Percentiles rank a stretch among this genome's conserved stretches.
Conservation (phyloP, 2,797 vertebrate genomes). For the Arnoldichthys spilopterus region DNA sequence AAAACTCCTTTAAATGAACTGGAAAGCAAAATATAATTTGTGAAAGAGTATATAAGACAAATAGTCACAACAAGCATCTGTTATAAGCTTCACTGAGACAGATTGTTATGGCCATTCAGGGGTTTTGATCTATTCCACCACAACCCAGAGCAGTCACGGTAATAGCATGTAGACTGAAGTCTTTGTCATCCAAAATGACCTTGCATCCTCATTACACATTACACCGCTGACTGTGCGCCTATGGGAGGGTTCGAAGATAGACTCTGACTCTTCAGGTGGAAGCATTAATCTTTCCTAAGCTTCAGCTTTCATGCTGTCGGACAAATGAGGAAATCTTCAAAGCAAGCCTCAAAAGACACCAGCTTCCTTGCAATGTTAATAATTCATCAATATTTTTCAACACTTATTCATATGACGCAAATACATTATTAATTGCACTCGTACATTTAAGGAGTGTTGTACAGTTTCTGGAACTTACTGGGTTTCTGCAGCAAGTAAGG, state of each 20-base stretch:
- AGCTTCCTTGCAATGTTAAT: constrained; percentile 56
- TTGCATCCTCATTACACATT: constrained; percentile 76
- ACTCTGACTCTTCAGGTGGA: constrained; percentile 53
- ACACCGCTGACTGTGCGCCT: constrained; percentile 66
- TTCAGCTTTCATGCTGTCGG: constrained; percentile 45
- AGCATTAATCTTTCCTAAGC: constrained; percentile 61
- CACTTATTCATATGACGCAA: constrained; percentile 15
- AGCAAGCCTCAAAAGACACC: constrained; percentile 55
- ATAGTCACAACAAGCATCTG: constrained; percentile 11
- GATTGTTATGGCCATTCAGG: constrained; percentile 32
- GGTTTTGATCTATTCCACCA: constrained; percentile 51
- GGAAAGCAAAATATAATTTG: constrained; percentile 18
- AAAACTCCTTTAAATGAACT: constrained; percentile 33
- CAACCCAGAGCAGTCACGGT: constrained; percentile 51
- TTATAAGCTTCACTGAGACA: constrained; percentile 38
- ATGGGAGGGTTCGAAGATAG: constrained; percentile 58
- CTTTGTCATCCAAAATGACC: constrained; percentile 72
- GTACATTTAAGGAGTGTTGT: constrained; percentile 26
- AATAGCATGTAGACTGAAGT: constrained; percentile 47
- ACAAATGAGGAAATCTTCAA: constrained; percentile 62
- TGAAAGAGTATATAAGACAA: constrained; percentile 24
- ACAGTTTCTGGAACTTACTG: not conserved
- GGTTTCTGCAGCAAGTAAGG: not conserved
- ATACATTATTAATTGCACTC: constrained; percentile 27
- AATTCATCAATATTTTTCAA: constrained; percentile 62